phyloP scores from a whole-genome alignment of 2,113 vertebrate genomes.

The Onychorhynchus coronatus region DNA sequence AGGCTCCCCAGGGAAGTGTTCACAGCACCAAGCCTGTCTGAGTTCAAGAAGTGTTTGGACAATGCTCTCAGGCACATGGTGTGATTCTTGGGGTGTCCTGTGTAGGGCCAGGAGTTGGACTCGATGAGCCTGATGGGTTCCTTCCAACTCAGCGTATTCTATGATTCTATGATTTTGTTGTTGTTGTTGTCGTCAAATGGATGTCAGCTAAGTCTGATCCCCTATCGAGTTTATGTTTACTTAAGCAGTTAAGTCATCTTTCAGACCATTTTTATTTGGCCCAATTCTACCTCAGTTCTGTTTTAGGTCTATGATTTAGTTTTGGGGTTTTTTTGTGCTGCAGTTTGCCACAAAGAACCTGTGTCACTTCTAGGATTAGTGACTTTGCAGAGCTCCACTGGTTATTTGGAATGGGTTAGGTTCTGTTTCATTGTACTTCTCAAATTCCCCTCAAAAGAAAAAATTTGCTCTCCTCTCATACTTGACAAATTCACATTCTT shows the following conservation, averaged over 20 bases:
- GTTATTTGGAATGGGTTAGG: conserved; percentile 28
- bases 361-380: conserved; percentile 26
- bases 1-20: too few relatives aligned
- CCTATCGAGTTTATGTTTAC: neutral
- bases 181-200: neutral
- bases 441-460: neutral
- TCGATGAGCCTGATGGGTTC: too few relatives aligned
- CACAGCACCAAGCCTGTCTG: too few relatives aligned
- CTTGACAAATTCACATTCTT: conserved; percentile 43
- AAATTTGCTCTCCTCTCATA: conserved; percentile 13
- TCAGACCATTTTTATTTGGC: neutral
- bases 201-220: neutral
- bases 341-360: neutral
- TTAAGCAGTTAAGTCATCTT: neutral
- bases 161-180: neutral
- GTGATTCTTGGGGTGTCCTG: too few relatives aligned
- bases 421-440: conserved; percentile 52
- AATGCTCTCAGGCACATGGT: too few relatives aligned
- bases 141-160: too few relatives aligned
- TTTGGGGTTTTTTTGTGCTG: neutral
- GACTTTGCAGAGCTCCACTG: conserved; percentile 8
- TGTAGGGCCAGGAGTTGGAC: too few relatives aligned
- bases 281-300: neutral
- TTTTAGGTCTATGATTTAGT: neutral
- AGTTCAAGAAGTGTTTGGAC: too few relatives aligned